Evolutionary conservation across 1,140 invertebrate genomes (phyloP).

Genomic region (Apis cerana): DNA sequence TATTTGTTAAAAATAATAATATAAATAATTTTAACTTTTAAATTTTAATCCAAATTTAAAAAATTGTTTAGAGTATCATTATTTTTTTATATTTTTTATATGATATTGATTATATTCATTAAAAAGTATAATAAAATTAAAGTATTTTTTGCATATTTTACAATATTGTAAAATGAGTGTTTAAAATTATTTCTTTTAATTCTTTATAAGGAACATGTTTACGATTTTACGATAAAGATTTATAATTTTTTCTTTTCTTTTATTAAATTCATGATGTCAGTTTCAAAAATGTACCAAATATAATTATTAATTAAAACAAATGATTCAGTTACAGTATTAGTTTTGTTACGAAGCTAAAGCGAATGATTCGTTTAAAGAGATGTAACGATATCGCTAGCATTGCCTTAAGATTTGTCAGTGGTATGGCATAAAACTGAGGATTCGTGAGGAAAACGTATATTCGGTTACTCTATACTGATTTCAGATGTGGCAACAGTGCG

Average conservation of each 20-base stretch:
- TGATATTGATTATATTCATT: too few relatives aligned
- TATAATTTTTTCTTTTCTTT: not conserved
- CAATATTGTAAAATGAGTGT: too few relatives aligned
- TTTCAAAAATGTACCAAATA: not conserved
- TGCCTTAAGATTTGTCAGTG: conserved; percentile 34
- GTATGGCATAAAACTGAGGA: not conserved
- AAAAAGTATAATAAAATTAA: too few relatives aligned
- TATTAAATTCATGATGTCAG: not conserved
- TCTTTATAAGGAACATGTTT: too few relatives aligned
- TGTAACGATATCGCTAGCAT: conserved; percentile 50
- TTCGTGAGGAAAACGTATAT: conserved; percentile 35
- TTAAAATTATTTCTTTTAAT: too few relatives aligned
- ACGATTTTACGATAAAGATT: not conserved
- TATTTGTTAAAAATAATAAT: too few relatives aligned
- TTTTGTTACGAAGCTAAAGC: not conserved
- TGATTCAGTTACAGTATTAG: too few relatives aligned
- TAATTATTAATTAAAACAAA: not conserved
- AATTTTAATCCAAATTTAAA: too few relatives aligned
- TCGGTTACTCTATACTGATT: conserved; percentile 21
- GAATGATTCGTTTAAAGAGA: conserved; percentile 53
- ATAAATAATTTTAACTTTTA: too few relatives aligned
- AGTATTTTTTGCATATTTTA: too few relatives aligned
- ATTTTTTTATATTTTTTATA: too few relatives aligned
- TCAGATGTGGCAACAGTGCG: conserved; percentile 54
- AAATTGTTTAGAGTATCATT: too few relatives aligned